phyloP scores from a whole-genome alignment of 64 coral and sea anemone genomes.

The Dendronephthya gigantea region DNA sequence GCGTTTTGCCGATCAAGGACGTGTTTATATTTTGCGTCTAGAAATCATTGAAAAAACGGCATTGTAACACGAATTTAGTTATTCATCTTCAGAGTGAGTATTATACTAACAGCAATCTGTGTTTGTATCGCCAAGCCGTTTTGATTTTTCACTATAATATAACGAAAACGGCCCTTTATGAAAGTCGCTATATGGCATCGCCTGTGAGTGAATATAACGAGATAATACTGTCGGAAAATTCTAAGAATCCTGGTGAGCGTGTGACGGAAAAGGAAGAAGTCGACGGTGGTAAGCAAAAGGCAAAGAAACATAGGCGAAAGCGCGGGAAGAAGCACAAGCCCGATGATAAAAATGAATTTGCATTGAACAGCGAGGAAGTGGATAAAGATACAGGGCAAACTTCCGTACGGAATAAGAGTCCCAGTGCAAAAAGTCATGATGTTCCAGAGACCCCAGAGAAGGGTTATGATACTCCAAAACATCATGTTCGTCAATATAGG shows the following conservation, averaged over 20 bases:
- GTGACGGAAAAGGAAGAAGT: not conserved
- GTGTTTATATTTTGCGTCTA: too few relatives aligned
- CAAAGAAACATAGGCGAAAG: not conserved
- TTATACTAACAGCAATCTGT: too few relatives aligned
- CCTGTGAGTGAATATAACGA: not conserved
- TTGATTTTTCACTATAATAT: too few relatives aligned
- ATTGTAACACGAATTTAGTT: too few relatives aligned
- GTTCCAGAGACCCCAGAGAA: not conserved
- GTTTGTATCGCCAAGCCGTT: too few relatives aligned
- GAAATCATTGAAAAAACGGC: too few relatives aligned
- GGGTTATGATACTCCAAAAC: not conserved
- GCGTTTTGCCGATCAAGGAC: too few relatives aligned
- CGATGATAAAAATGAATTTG: not conserved
- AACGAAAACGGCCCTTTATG: too few relatives aligned
- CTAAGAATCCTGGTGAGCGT: not conserved
- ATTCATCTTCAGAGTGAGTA: too few relatives aligned
- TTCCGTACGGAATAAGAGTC: not conserved
- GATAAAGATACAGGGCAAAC: not conserved
- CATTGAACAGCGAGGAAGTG: not conserved
- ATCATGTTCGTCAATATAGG: not conserved
- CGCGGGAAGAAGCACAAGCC: not conserved
- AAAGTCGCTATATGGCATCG: not conserved
- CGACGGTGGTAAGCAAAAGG: not conserved
- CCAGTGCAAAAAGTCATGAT: not conserved
- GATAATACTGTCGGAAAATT: not conserved